These are phyloP conservation scores for Cephus pulcher DNA, from an alignment of 2,888 invertebrate genomes.

Conservation along the genomic window DNA sequence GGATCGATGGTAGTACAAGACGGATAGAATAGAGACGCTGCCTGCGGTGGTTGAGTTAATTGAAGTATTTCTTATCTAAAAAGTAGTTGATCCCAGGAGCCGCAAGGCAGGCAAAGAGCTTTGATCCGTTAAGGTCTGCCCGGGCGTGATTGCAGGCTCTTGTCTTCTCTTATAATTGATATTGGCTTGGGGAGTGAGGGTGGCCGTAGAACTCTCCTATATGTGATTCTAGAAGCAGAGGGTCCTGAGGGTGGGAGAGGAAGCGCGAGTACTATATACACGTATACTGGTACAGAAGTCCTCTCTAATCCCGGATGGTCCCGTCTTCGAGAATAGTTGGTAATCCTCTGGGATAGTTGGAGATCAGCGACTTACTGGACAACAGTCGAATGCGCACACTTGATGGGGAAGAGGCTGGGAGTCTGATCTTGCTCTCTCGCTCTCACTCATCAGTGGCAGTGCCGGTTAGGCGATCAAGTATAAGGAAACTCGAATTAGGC, in stretches of 20 bases:
- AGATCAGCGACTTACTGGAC: conserved; percentile 65
- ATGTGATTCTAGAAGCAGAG: background rate
- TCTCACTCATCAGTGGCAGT: background rate
- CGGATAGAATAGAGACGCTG: background rate
- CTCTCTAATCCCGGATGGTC: conserved; percentile 54
- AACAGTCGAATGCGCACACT: conserved; percentile 47
- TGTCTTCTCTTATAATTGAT: conserved; percentile 67
- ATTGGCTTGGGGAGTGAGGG: conserved; percentile 49
- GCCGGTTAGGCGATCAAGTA: conserved; percentile 4
- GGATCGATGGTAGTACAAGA: background rate
- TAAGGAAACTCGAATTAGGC: conserved; percentile 4
- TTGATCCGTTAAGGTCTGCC: conserved; percentile 64
- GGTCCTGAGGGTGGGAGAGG: background rate
- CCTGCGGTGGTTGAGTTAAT: conserved; percentile 44
- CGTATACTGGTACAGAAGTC: background rate
- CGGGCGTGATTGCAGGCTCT: conserved; percentile 61
- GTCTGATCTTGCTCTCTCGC: background rate
- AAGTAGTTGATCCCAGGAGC: conserved; percentile 59
- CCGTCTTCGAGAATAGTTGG: conserved; percentile 64
- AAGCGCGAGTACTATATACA: background rate
- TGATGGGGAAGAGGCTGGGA: conserved; percentile 13
- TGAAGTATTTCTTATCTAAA: conserved; percentile 66
- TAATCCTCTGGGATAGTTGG: conserved; percentile 66
- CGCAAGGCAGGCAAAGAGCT: conserved; percentile 44
- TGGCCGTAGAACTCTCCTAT: conserved; percentile 4